These are phyloP conservation scores for Drosophila suzukii DNA, from an alignment of 1,140 invertebrate species.

Conservation along the genomic window DNA sequence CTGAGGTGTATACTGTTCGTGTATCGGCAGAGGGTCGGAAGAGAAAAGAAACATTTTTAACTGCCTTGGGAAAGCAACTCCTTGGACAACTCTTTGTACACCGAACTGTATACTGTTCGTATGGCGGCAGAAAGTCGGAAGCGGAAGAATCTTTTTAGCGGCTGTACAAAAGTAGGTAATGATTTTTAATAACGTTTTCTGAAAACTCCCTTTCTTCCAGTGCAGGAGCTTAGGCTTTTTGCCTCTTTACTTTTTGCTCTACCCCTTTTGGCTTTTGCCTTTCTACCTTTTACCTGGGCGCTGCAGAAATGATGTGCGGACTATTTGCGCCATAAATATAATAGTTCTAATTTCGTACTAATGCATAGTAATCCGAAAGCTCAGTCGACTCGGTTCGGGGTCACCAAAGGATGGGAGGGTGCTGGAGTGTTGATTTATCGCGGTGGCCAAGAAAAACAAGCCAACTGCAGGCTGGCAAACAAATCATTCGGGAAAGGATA, in stretches of 20 bases:
- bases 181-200: no score
- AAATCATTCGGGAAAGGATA: conserved; percentile 46
- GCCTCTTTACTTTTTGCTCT: not conserved
- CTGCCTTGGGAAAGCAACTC: no score
- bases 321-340: conserved; percentile 59
- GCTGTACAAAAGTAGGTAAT: no score
- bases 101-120: no score
- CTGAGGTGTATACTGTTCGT: no score
- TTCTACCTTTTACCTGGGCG: conserved; percentile 41
- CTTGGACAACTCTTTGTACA: no score
- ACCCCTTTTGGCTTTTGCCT: conserved; percentile 11
- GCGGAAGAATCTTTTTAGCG: no score
- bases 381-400: conserved; percentile 3
- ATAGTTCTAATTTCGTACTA: conserved; percentile 57
- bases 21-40: no score
- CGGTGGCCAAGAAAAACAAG: conserved; percentile 21
- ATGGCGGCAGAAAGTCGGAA: no score
- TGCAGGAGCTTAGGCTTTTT: conserved; percentile 14
- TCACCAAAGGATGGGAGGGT: conserved; percentile 13
- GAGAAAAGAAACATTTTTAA: no score
- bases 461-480: conserved; percentile 41
- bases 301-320: conserved; percentile 33
- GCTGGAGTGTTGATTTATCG: conserved; percentile 53
- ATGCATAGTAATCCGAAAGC: conserved; percentile 36
- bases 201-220: not conserved